Percentiles rank a stretch among this genome's conserved stretches.
Evolutionary conservation across 2,888 invertebrate species (phyloP).

Genomic region (Phyllotreta cruciferae): DNA sequence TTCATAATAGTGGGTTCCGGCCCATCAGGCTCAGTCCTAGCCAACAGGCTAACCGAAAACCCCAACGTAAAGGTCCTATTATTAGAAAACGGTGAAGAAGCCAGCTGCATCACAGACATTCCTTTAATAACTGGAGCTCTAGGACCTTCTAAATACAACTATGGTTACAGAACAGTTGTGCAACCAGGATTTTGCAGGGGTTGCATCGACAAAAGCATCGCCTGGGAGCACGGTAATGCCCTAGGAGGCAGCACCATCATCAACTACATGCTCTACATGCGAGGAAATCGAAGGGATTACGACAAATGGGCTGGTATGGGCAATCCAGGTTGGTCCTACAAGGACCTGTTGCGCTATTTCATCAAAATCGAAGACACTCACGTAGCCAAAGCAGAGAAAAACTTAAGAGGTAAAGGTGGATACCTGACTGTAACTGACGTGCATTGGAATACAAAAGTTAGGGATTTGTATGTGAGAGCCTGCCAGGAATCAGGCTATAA

Average conservation of each 20-base stretch:
- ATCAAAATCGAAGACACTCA: constrained; percentile 56
- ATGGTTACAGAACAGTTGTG: constrained; percentile 82
- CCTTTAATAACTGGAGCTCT: constrained; percentile 74
- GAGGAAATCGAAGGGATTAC: constrained; percentile 73
- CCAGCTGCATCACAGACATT: constrained; percentile 76
- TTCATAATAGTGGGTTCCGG: constrained; percentile 29
- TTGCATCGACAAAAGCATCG: constrained; percentile 17
- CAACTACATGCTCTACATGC: constrained; percentile 81
- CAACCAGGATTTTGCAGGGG: constrained; percentile 70
- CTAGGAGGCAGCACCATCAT: constrained; percentile 77
- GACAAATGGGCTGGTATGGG: constrained; percentile 69
- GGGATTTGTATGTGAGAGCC: constrained; percentile 66
- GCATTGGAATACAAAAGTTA: constrained; percentile 59
- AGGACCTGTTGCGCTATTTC: constrained; percentile 61
- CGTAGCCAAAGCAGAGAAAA: constrained; percentile 47
- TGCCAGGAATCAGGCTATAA: constrained; percentile 71
- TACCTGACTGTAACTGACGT: constrained; percentile 57
- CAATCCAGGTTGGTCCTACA: constrained; percentile 64
- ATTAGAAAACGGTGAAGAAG: constrained; percentile 63
- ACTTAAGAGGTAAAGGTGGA: constrained; percentile 57
- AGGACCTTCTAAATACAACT: constrained; percentile 75
- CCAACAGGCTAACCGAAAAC: constrained; percentile 25
- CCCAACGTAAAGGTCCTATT: constrained; percentile 16
- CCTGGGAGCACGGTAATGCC: constrained; percentile 27
- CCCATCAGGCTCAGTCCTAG: constrained; percentile 25